Conservation (phyloP, 2,797 vertebrate species). For the Brachyalestes nurse region DNA sequence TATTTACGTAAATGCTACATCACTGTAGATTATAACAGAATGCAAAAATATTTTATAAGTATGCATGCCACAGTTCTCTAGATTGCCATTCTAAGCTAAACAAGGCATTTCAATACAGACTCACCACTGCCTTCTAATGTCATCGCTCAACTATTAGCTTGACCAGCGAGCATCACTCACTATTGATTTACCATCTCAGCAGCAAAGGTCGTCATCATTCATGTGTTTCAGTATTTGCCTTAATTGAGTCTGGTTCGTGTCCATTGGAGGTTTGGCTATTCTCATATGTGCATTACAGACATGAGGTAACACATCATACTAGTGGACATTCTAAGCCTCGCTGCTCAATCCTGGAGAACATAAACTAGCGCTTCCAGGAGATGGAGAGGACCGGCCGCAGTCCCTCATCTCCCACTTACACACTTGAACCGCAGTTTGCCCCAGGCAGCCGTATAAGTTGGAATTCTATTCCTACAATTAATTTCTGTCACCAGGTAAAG, state of each 20-base stretch:
- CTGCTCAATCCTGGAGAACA: constrained; percentile 35
- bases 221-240: constrained; percentile 31
- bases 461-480: constrained; percentile 10
- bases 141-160: constrained; percentile 32
- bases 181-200: constrained; percentile 52
- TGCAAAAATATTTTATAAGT: constrained; percentile 6
- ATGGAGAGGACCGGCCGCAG: constrained; percentile 35
- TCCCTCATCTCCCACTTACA: constrained; percentile 51
- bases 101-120: constrained; percentile 12
- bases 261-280: constrained; percentile 13
- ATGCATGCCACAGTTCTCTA: constrained; percentile 1
- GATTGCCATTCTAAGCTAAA: constrained; percentile 21
- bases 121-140: neutral
- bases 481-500: constrained; percentile 25
- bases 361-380: constrained; percentile 40
- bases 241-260: constrained; percentile 26
- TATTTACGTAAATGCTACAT: constrained; percentile 18
- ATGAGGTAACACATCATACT: constrained; percentile 33
- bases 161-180: constrained; percentile 28
- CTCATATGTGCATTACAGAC: neutral
- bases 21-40: constrained; percentile 1
- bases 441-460: constrained; percentile 20
- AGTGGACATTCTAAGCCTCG: neutral
- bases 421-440: constrained; percentile 42
- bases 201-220: constrained; percentile 47